phyloP scores from a whole-genome alignment of 2,797 vertebrate species.

The Notolepis coatsorum region DNA sequence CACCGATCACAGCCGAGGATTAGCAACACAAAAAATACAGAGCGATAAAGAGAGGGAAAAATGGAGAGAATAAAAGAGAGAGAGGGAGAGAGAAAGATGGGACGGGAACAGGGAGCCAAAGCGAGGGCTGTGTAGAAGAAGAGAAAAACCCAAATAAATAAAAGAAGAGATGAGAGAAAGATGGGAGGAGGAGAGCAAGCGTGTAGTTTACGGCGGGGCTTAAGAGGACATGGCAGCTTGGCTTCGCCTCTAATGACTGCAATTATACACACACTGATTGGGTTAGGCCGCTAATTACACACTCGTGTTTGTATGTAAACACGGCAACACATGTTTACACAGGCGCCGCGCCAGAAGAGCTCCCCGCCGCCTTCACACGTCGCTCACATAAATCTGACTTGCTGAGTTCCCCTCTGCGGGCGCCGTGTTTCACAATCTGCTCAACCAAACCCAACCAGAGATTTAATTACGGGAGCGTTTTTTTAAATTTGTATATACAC shows the following conservation, averaged over 20 bases:
- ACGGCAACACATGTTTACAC: constrained; percentile 74
- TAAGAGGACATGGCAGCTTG: constrained; percentile 73
- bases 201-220: constrained; percentile 74
- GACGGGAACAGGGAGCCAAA: constrained; percentile 39
- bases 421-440: constrained; percentile 69
- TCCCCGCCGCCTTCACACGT: constrained; percentile 55
- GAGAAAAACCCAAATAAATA: constrained; percentile 72
- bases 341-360: constrained; percentile 63
- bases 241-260: constrained; percentile 77
- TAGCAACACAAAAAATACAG: too few species aligned
- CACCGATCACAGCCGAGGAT: constrained; percentile 77
- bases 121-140: constrained; percentile 40
- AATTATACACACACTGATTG: constrained; percentile 81
- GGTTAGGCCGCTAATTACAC: constrained; percentile 81
- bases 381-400: constrained; percentile 73
- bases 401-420: constrained; percentile 64
- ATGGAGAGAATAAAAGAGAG: constrained; percentile 35
- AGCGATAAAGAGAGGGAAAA: constrained; percentile 39
- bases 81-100: constrained; percentile 42
- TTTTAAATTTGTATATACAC: constrained; percentile 49
- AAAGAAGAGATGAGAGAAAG: constrained; percentile 70
- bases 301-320: constrained; percentile 71
- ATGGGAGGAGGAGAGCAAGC: constrained; percentile 23
- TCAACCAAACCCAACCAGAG: constrained; percentile 52
- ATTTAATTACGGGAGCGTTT: constrained; percentile 69